Conservation (phyloP, 2,113 vertebrate species). For the Salvator merianae region DNA sequence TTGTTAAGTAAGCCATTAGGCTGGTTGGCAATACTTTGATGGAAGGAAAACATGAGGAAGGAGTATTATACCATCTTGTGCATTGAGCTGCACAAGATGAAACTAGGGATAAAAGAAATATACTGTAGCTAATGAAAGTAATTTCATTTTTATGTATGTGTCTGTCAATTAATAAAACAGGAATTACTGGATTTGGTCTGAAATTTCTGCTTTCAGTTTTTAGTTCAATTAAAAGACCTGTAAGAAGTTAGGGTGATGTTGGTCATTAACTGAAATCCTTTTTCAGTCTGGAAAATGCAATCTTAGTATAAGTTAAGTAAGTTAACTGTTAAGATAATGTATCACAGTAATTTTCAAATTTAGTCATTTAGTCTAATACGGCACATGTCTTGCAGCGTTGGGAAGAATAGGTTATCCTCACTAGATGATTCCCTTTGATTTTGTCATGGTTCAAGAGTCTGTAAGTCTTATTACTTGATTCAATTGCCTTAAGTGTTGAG, state of each 20-base stretch:
- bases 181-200: neutral
- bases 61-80: too few relatives aligned
- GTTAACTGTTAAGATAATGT: neutral
- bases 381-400: rapidly evolving
- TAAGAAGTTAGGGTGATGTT: neutral
- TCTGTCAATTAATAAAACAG: neutral
- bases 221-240: neutral
- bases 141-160: neutral
- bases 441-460: neutral
- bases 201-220: neutral
- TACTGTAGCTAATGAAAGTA: neutral
- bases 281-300: neutral
- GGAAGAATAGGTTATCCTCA: neutral
- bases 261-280: neutral
- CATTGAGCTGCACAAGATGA: neutral
- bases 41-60: neutral
- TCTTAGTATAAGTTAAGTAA: neutral
- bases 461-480: neutral
- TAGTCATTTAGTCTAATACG: neutral
- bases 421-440: neutral
- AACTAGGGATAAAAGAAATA: neutral
- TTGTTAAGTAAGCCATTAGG: neutral
- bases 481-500: neutral
- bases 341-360: neutral
- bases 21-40: neutral